Percentiles rank a stretch among this genome's conserved stretches.
phyloP scores from a whole-genome alignment of 2,888 invertebrate genomes.

The Phania funesta region DNA sequence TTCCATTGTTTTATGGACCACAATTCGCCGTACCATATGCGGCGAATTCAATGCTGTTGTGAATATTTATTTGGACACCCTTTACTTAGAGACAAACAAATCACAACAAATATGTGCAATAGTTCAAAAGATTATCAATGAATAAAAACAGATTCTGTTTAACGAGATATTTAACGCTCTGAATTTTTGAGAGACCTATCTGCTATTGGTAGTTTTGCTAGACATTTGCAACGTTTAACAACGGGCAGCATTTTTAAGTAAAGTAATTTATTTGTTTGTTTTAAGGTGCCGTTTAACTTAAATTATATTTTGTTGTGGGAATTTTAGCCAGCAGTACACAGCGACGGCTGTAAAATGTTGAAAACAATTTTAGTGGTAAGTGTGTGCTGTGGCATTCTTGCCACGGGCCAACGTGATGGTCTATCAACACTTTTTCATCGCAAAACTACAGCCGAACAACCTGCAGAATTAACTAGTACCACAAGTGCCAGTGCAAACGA shows the following conservation, averaged over 20 bases:
- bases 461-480: constrained; percentile 3
- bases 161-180: constrained; percentile 1
- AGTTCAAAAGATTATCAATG: constrained; percentile 60
- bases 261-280: not conserved
- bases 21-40: no score
- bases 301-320: not conserved
- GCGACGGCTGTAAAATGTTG: constrained; percentile 29
- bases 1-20: no score
- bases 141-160: not conserved
- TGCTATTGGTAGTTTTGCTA: not conserved
- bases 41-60: no score
- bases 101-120: not conserved
- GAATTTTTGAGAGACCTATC: not conserved
- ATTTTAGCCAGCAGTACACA: not conserved
- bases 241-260: not conserved
- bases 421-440: not conserved
- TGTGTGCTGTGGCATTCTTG: constrained; percentile 28
- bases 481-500: constrained; percentile 49
- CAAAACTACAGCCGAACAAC: constrained; percentile 20
- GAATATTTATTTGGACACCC: no score
- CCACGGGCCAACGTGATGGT: not conserved
- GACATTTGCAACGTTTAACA: constrained; percentile 8
- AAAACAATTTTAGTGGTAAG: constrained; percentile 19
- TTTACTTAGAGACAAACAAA: not conserved
- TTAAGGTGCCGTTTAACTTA: no score